A percentile compares a stretch with the other conserved stretches of the same genome.
These are phyloP conservation scores for Megalurothrips usitatus DNA, from an alignment of 2,888 invertebrate species.

Conservation along the genomic window DNA sequence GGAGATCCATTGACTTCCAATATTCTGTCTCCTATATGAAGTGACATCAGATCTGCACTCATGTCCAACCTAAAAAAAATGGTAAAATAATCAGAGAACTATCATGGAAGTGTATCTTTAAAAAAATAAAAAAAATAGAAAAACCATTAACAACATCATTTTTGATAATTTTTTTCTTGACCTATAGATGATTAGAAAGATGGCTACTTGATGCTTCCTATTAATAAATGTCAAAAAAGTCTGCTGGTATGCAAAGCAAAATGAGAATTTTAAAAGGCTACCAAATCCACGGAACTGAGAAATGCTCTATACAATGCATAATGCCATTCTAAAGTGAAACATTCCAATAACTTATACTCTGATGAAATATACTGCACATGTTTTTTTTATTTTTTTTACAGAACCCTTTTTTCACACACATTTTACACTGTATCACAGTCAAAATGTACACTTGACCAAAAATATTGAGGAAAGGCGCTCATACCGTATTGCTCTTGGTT, in stretches of 20 bases:
- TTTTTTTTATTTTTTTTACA: not conserved
- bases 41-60: conserved; percentile 72
- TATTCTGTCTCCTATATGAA: conserved; percentile 89
- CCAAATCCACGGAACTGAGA: too few relatives aligned
- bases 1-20: conserved; percentile 90
- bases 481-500: conserved; percentile 22
- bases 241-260: too few relatives aligned
- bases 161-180: not conserved
- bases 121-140: conserved; percentile 22
- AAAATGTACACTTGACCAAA: not conserved
- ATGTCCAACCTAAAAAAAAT: conserved; percentile 64
- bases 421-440: too few relatives aligned
- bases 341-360: not conserved
- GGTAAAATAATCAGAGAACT: too few relatives aligned
- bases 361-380: not conserved
- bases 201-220: too few relatives aligned
- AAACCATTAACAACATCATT: not conserved
- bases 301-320: too few relatives aligned
- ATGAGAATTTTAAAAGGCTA: too few relatives aligned
- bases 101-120: conserved; percentile 21
- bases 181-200: too few relatives aligned
- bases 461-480: not conserved
- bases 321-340: too few relatives aligned
- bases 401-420: not conserved
- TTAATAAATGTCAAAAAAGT: too few relatives aligned